These are phyloP conservation scores for Henricia sp. DNA, from an alignment of 53 echinoderm and acorn worm genomes.

Conservation along the genomic window DNA sequence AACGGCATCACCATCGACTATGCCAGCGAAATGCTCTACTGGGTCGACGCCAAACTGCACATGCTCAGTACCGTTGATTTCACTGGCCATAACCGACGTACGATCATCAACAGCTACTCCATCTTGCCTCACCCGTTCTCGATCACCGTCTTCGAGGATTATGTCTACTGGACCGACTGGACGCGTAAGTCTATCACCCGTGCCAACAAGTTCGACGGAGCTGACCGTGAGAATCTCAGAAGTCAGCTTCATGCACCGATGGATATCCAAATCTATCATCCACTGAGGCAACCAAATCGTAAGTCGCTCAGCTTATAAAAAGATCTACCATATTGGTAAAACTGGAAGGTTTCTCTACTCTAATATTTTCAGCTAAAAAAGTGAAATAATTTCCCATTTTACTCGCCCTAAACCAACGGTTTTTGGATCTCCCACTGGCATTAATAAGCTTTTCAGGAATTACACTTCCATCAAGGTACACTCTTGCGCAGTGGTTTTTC, in stretches of 20 bases:
- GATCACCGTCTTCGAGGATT: constrained; percentile 89
- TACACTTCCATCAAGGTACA: too few species aligned
- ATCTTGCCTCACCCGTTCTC: constrained; percentile 86
- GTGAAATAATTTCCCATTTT: too few species aligned
- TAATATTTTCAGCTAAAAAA: too few species aligned
- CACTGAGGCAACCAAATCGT: constrained; percentile 52
- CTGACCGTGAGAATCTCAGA: constrained; percentile 57
- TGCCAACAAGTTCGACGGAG: constrained; percentile 91
- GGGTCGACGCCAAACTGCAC: constrained; percentile 91
- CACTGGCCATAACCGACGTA: constrained; percentile 65
- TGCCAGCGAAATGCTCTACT: constrained; percentile 74
- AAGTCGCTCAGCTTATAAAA: too few species aligned
- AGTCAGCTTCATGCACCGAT: constrained; percentile 65
- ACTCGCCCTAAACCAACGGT: too few species aligned
- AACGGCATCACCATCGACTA: constrained; percentile 95
- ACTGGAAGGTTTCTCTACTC: too few species aligned
- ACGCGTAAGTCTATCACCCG: constrained; percentile 64
- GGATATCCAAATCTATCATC: constrained; percentile 70
- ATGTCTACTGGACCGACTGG: constrained; percentile 98
- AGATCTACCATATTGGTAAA: too few species aligned
- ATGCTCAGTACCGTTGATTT: constrained; percentile 75
- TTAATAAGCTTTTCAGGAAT: too few species aligned
- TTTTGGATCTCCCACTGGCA: too few species aligned
- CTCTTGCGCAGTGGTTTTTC: too few species aligned
- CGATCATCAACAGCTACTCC: constrained; percentile 59